Evolutionary conservation across 2,113 vertebrate species (phyloP).

Genomic region (Calidris pugnax): DNA sequence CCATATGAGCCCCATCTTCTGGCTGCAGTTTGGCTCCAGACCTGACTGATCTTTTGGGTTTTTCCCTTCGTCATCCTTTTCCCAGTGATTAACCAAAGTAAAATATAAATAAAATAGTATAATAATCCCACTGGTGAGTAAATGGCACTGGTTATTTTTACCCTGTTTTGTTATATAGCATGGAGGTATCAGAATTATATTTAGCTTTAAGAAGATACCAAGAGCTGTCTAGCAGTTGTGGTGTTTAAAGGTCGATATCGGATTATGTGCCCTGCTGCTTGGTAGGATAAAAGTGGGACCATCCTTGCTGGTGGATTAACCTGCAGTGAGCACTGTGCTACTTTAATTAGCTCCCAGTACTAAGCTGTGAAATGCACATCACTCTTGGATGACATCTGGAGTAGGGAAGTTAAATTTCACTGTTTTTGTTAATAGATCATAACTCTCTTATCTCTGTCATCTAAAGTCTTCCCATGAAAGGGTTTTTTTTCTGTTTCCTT

Average conservation of each 20-base stretch:
- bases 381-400: background rate
- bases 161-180: background rate
- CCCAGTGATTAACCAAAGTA: background rate
- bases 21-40: background rate
- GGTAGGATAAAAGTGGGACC: background rate
- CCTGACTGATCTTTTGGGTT: background rate
- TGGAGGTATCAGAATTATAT: background rate
- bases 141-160: background rate
- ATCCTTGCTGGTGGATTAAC: background rate
- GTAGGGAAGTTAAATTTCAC: background rate
- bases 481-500: background rate
- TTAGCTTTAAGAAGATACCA: conserved; percentile 7
- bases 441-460: background rate
- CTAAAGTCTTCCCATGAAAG: background rate
- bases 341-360: background rate
- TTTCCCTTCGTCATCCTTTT: background rate
- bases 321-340: background rate
- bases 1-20: background rate
- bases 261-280: background rate
- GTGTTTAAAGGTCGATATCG: rapidly evolving
- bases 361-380: background rate
- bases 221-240: background rate
- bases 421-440: background rate
- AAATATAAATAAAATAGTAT: background rate
- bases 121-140: background rate